A percentile compares a stretch with the other conserved stretches of the same genome.
Conservation (phyloP, 2,888 invertebrate genomes). For the Bembecia ichneumoniformis region DNA sequence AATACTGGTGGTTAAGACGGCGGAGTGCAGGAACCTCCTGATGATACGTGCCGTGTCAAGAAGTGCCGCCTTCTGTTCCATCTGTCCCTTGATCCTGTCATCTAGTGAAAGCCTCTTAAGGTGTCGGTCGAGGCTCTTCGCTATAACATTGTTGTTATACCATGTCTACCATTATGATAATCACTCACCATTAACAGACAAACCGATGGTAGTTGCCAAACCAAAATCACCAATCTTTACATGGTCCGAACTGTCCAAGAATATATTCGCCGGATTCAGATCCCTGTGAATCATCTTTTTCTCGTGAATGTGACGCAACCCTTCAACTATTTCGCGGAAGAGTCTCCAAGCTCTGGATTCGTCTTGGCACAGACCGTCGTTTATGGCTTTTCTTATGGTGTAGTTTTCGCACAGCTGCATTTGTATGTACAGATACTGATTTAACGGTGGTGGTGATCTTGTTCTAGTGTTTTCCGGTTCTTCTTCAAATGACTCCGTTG, state of each 20-base stretch:
- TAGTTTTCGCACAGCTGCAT: slow-evolving; percentile 99
- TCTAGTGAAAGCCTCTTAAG: too few species aligned
- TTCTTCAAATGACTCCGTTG: slow-evolving; percentile 75
- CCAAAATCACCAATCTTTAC: slow-evolving; percentile 99
- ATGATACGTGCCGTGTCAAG: too few species aligned
- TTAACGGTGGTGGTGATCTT: slow-evolving; percentile 27
- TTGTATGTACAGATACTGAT: slow-evolving; percentile 63
- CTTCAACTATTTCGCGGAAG: slow-evolving; percentile 94
- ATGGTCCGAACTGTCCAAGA: slow-evolving; percentile 93
- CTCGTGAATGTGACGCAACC: slow-evolving; percentile 90
- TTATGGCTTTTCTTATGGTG: slow-evolving; percentile 88
- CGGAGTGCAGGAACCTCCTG: too few species aligned
- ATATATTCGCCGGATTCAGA: slow-evolving; percentile 91
- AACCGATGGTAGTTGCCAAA: slow-evolving; percentile 83
- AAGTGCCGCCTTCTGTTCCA: too few species aligned
- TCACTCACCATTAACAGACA: background rate
- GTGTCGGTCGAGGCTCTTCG: too few species aligned
- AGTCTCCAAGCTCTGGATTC: slow-evolving; percentile 89
- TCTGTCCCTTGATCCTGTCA: too few species aligned
- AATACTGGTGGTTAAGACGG: too few species aligned
- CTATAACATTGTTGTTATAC: too few species aligned
- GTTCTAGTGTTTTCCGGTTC: slow-evolving; percentile 43
- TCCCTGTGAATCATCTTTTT: slow-evolving; percentile 92
- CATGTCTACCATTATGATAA: background rate
- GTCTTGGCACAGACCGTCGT: slow-evolving; percentile 82